Evolutionary conservation across 2,797 vertebrate genomes (phyloP).

Genomic region (Sebastes wilsoni): DNA sequence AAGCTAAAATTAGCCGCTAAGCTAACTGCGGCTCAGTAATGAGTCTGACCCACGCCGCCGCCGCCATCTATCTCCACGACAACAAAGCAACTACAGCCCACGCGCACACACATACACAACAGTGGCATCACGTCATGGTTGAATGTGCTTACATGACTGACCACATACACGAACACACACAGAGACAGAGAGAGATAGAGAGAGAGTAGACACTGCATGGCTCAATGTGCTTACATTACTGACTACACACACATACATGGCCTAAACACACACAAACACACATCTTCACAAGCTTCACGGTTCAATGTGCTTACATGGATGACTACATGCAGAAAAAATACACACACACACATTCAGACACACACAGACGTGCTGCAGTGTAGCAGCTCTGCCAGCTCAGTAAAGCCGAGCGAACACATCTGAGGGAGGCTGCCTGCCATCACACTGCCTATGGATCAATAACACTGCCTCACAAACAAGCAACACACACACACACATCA

Average conservation of each 20-base stretch:
- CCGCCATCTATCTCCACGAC: constrained; percentile 54
- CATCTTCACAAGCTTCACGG: constrained; percentile 11
- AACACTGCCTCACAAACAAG: constrained; percentile 35
- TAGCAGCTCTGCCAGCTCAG: constrained; percentile 36
- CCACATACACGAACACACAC: constrained; percentile 1
- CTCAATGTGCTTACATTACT: constrained; percentile 41
- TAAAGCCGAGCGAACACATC: constrained; percentile 35
- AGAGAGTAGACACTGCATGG: constrained; percentile 1
- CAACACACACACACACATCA: background rate
- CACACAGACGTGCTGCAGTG: constrained; percentile 47
- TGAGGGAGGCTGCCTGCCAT: constrained; percentile 64
- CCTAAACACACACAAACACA: background rate
- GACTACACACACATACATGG: constrained; percentile 3
- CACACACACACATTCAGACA: constrained; percentile 1
- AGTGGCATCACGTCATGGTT: constrained; percentile 42
- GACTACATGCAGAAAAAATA: constrained; percentile 20
- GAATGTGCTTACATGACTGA: constrained; percentile 39
- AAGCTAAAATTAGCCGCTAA: constrained; percentile 55
- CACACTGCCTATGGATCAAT: constrained; percentile 78
- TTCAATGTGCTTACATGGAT: constrained; percentile 39
- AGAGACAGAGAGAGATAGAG: background rate
- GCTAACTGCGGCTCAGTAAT: constrained; percentile 48
- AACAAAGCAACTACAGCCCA: constrained; percentile 50
- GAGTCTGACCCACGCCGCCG: constrained; percentile 7
- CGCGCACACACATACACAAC: constrained; percentile 23